Evolutionary conservation across 2,888 invertebrate genomes (phyloP), one percentile per base, ranked within the genome.

Genomic region (Heteromyza rotundicornis): DNA sequence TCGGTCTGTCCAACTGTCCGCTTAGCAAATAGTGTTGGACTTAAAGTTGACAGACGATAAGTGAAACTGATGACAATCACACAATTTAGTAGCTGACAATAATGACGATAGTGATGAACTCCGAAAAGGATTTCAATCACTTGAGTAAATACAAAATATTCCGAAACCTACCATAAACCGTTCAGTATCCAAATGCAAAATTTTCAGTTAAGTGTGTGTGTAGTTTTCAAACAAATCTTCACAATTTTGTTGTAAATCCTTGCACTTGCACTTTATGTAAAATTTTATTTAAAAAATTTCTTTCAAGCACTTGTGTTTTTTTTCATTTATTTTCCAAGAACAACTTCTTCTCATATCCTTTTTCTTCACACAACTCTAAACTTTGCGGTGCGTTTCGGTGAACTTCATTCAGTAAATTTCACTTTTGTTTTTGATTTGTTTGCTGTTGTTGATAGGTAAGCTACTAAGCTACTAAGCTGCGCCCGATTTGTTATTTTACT

Each of bases 401-500:
- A 27, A n/a, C 5, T 27, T 27, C 27, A 7, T 27, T 5, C 27
- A 27, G 10, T 68, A 70, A 77, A 75, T 77, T 76, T 76, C 76
- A 75, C 77, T 76, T 76, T 75, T 76, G 70, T 70, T 32, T 47
- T 59, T 23, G n/a, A n/a, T n/a, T n/a, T n/a, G n/a, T n/a, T n/a
- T n/a, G n/a, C n/a, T n/a, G n/a, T n/a, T n/a, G n/a, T n/a, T n/a
- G n/a, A n/a, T n/a, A n/a, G n/a, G n/a, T n/a, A n/a, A n/a, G n/a
- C n/a, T n/a, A n/a, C n/a, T n/a, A n/a, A n/a, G n/a, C n/a, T n/a
- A n/a, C n/a, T n/a, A n/a, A n/a, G n/a, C n/a, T n/a, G n/a, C n/a
- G n/a, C n/a, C n/a, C n/a, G n/a, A n/a, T n/a, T n/a, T n/a, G n/a
- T n/a, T n/a, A n/a, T n/a, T n/a, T n/a, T n/a, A n/a, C n/a, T n/a